Evolutionary conservation across 2,797 vertebrate species (phyloP), one percentile per base, ranked within the genome.

Genomic region (Ceryle rudis): DNA sequence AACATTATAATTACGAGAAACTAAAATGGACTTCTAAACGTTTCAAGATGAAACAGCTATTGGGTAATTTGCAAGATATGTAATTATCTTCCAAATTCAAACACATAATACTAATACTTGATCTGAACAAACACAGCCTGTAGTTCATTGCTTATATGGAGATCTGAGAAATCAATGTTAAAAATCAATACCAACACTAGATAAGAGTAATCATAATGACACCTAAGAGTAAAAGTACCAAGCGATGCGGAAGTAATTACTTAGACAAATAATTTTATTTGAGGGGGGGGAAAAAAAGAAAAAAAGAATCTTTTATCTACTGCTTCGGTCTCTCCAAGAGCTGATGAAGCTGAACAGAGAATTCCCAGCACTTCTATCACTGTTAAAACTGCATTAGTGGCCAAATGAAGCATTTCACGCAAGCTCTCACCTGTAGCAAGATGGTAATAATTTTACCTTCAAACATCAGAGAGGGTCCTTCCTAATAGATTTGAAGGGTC

Each of bases 21-120:
- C 91, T 96, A 95, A 97, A 98, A 98, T 93, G 97, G 94, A 97
- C 97, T 97, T 96, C 95, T 97, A 97, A 98, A 93, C 67, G 88
- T 96, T 98, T 97, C 96, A 97, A 98, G 95, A 98, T 96, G 92
- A 97, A 97, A 97, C 75, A 89, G 78, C 75, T 93, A 97, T 92
- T 90, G 95, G 84, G 87, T 47, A 96, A 98, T 96, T 95, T 93
- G 92, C 72, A 96, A 98, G 95, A 91, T 91, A 91, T 71, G 41
- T 92, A 98, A 97, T 97, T 97, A 98, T 91, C 90, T 97, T 93
- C 86, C 41, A 90, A 92, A 86, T 91, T 96, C 96, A 79, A 97
- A 95, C 58, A 93, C 64, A 91, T 71, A 97, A 93, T 55, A 77
- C 52, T 94, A 94, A 96, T 88, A 90, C 57, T 88, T 2, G 3